Evolutionary conservation across 1,140 invertebrate species (phyloP), one percentile per base, ranked within the genome.

Genomic region (Melipona quadrifasciata): DNA sequence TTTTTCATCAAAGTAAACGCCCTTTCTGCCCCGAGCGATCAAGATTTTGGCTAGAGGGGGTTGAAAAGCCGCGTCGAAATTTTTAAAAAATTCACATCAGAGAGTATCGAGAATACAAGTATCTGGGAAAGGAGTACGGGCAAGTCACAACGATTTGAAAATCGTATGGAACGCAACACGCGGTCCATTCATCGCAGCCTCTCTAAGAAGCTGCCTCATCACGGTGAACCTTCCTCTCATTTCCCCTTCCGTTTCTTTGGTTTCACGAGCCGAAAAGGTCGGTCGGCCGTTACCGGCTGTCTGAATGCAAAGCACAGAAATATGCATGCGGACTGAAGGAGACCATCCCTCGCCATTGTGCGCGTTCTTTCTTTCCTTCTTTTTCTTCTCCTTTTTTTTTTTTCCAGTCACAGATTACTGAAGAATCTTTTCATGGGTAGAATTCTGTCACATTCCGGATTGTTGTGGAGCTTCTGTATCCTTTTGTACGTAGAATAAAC

Each of bases 241-340:
- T 74, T 19, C 53, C 10, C 58, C n/a, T 74, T 17, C 53, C 71
- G 53, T 85, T 74, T 85, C 61, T 61, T 80, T 58, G 67, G 68
- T 68, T 31, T 67, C 57, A 51, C 78, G 51, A 57, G n/a, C 53
- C 83, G 34, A 68, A 85, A 80, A 85, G 83, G 68, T 78, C 71
- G 70, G 78, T 73, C 83, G 70, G 5, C 71, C 83, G 75, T 80
- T 61, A 80, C 77, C 31, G 58, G n/a, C 75, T 21, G 78, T 39
- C 78, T 85, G 77, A 80, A 85, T 80, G 83, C 83, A 51, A 74
- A 80, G 71, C 83, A 58, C n/a, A 74, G 77, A 85, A 80, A 80
- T 85, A 78, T 85, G 83, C 47, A 80, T 85, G 53, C 71, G 53
- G 24, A 85, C 78, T 61, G 68, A 80, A 80, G 83, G 58, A 74